Base-by-base conservation (phyloP, 2,797 vertebrate species). In the Urophycis tenuis region DNA sequence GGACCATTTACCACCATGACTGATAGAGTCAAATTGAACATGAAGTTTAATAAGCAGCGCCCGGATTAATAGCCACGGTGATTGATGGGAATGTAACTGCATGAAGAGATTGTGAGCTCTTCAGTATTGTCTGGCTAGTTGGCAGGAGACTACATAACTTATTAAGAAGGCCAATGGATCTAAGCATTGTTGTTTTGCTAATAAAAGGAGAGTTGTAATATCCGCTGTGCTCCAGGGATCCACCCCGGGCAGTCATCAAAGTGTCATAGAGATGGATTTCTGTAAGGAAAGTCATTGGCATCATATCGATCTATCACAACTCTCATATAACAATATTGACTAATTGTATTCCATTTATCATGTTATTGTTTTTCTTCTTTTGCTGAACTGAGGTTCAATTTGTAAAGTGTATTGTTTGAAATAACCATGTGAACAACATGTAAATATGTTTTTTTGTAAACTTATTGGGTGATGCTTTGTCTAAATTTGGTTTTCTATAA, bases 381-480 rank as follows among this genome's bases (percentile, higher is more conserved):
- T 71, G 22, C 76, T 82, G 79, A 79, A 77, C 74, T 75, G 77
- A 15, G 49, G 76, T 84, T 86, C 77, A 78, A 83, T 86, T 79
- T 93, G 89, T 93, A 92, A 91, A 93, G 85, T 91, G 87, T 84
- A 88, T 85, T 91, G 83, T 90, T 87, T 90, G 87, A 87, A 90
- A 86, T 88, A 71, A 83, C 78, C 81, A 82, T 90, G 88, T 17
- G 80, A 85, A 82, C 69, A 83, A 89, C 81, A 53, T 93, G 93
- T 94, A 93, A 94, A 94, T 94, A 93, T 93, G 93, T 81, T 82
- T 88, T 89, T 88, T 86, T 88, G 83, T 90, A 85, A 85, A 89
- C 70, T 2, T 80, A 12, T 77, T 76, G 75, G 36, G 78, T 34
- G 41, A 71, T n/a, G 4, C 30, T 78, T 0, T 74, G 75, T 53